Conservation (phyloP, 2,113 vertebrate genomes). For the Dicaeum eximium region DNA sequence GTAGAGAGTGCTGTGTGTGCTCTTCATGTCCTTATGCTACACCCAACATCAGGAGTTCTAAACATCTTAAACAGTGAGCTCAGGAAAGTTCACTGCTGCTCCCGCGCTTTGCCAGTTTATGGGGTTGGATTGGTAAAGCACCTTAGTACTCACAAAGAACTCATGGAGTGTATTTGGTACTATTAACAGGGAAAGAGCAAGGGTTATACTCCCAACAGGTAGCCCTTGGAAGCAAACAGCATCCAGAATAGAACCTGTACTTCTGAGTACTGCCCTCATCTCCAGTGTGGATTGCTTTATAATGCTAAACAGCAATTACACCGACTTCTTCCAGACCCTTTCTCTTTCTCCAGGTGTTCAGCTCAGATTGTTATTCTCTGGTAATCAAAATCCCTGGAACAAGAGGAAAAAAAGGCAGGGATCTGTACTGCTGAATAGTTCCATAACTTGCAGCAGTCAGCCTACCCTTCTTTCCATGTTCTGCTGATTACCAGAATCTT, state of each 20-base stretch:
- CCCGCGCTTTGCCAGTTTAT: neutral
- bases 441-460: neutral
- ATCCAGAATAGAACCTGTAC: neutral
- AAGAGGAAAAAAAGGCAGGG: neutral
- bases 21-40: neutral
- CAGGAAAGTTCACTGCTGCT: neutral
- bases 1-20: rapidly evolving
- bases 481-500: neutral
- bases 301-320: neutral
- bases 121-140: neutral
- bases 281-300: neutral
- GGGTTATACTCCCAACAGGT: neutral
- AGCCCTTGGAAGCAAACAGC: neutral
- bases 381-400: neutral
- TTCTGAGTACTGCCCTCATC: neutral
- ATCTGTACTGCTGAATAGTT: neutral
- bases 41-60: neutral
- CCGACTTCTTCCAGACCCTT: neutral
- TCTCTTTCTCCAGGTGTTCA: neutral
- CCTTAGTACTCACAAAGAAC: neutral
- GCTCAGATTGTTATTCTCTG: neutral
- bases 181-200: neutral
- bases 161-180: neutral
- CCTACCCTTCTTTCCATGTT: neutral
- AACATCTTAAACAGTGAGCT: neutral